phyloP scores from a whole-genome alignment of 1,140 invertebrate genomes.

The Drosophila sp. region DNA sequence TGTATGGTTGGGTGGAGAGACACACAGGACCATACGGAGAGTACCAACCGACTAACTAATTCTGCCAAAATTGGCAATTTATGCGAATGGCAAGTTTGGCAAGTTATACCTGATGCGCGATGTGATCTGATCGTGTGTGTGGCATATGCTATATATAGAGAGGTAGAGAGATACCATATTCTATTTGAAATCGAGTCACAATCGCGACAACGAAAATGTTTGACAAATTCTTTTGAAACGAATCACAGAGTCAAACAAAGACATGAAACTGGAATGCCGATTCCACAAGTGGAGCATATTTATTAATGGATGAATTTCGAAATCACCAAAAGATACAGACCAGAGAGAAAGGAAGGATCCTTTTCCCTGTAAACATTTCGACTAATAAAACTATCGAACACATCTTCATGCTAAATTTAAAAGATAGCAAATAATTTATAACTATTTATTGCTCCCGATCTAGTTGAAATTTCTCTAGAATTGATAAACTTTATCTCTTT shows the following conservation, averaged over 20 bases:
- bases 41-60: constrained; percentile 3
- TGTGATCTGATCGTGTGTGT: constrained; percentile 55
- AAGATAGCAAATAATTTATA: too few species aligned
- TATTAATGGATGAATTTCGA: constrained; percentile 4
- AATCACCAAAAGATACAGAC: not conserved
- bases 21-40: not conserved
- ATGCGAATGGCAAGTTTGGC: constrained; percentile 55
- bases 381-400: too few species aligned
- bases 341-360: not conserved
- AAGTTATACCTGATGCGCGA: constrained; percentile 37
- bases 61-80: constrained; percentile 75
- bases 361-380: too few species aligned
- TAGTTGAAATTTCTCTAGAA: not conserved
- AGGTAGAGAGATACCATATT: not conserved
- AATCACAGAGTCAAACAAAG: not conserved
- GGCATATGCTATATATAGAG: constrained; percentile 42
- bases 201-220: constrained; percentile 53
- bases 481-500: not conserved
- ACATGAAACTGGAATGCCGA: constrained; percentile 19
- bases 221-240: constrained; percentile 63
- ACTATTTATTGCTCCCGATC: too few species aligned
- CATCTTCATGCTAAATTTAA: too few species aligned
- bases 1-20: not conserved
- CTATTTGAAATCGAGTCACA: constrained; percentile 57
- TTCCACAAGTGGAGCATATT: constrained; percentile 39